Percentiles rank a stretch among this genome's conserved stretches.
These are phyloP conservation scores for Astatotilapia flaviijosephi DNA, from an alignment of 2,113 vertebrate species.

Conservation along the genomic window DNA sequence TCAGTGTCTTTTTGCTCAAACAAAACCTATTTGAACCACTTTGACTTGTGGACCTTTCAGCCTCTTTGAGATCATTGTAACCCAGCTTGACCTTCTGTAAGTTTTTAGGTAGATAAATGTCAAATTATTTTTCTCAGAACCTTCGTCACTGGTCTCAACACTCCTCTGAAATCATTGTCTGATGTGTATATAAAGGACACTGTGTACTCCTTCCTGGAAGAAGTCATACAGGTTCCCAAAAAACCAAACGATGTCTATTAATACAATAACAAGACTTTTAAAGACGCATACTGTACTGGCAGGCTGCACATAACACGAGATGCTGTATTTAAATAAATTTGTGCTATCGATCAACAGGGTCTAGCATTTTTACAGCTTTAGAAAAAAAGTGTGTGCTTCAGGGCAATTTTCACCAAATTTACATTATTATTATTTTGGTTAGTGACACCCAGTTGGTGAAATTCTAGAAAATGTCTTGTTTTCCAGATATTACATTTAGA, in stretches of 20 bases:
- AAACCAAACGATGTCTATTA: neutral
- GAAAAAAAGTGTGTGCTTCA: neutral
- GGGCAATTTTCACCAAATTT: neutral
- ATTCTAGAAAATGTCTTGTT: neutral
- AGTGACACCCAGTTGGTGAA: accelerated
- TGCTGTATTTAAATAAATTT: neutral
- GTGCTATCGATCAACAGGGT: neutral
- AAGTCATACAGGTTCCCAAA: neutral
- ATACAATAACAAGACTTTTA: neutral
- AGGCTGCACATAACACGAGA: neutral
- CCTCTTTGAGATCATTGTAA: constrained; percentile 15
- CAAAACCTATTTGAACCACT: neutral
- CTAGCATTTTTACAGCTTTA: neutral
- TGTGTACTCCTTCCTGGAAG: neutral
- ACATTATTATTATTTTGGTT: neutral
- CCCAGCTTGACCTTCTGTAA: neutral
- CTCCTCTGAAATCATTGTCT: neutral
- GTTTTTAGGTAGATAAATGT: constrained; percentile 22
- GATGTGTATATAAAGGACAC: neutral
- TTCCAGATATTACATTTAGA: neutral
- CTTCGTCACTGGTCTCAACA: neutral
- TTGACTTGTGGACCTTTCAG: neutral
- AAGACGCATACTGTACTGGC: neutral
- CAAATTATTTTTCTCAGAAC: constrained; percentile 11
- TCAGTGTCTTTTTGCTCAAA: neutral